These are phyloP conservation scores for Chascanopsetta lugubris DNA, from an alignment of 2,113 vertebrate species.

Conservation along the genomic window DNA sequence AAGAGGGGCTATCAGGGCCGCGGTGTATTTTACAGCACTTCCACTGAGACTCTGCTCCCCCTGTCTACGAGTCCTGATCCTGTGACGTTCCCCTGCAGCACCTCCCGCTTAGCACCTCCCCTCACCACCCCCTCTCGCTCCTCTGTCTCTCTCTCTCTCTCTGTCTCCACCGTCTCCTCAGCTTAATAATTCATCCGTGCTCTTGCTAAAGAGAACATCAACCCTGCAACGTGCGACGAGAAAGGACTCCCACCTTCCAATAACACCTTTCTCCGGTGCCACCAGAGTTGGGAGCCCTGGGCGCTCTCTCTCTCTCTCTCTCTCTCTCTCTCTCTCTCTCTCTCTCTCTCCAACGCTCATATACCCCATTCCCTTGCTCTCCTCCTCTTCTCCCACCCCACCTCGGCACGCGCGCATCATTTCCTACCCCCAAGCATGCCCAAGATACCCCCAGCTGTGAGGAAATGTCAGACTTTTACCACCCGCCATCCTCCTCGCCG, in stretches of 20 bases:
- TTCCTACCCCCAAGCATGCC: constrained; percentile 74
- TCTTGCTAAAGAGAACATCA: constrained; percentile 64
- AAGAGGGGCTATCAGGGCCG: constrained; percentile 16
- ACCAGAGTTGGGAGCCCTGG: constrained; percentile 66
- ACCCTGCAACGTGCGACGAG: constrained; percentile 38
- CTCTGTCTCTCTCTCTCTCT: constrained; percentile 10
- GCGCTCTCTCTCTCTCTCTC: constrained; percentile 34
- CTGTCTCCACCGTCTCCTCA: constrained; percentile 37
- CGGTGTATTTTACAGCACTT: constrained; percentile 19
- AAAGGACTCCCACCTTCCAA: constrained; percentile 49
- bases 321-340: background rate
- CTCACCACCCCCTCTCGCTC: constrained; percentile 37
- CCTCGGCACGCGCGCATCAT: constrained; percentile 57
- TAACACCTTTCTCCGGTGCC: constrained; percentile 59
- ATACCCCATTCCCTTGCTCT: constrained; percentile 32
- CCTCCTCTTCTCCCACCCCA: constrained; percentile 41
- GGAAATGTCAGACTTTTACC: constrained; percentile 76
- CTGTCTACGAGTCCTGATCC: constrained; percentile 26
- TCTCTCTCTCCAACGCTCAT: constrained; percentile 18
- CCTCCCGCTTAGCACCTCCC: constrained; percentile 43
- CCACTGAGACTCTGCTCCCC: constrained; percentile 20
- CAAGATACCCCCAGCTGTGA: constrained; percentile 75
- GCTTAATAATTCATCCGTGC: constrained; percentile 71
- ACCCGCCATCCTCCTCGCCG: constrained; percentile 61
- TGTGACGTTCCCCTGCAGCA: constrained; percentile 6